Evolutionary conservation across 2,888 invertebrate species (phyloP).

Genomic region (Nymphalis polychloros): DNA sequence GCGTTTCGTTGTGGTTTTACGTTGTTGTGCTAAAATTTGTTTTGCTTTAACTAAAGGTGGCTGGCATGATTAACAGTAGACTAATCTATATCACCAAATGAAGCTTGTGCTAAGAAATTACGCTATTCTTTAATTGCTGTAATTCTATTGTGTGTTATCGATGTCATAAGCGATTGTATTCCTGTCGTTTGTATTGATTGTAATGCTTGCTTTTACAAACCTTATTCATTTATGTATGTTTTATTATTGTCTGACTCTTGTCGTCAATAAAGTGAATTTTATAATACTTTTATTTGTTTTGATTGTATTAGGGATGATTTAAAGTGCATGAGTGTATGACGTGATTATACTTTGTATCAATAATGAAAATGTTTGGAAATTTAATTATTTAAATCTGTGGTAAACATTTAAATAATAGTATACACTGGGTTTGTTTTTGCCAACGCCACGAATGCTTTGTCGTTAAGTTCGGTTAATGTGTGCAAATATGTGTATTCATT

Average conservation of each 20-base stretch:
- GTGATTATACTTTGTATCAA: no score
- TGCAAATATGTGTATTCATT: constrained; percentile 3
- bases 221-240: no score
- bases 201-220: background rate
- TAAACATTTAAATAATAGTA: background rate
- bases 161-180: background rate
- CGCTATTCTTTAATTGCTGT: background rate
- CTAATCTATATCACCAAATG: background rate
- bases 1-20: background rate
- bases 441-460: background rate
- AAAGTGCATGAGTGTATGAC: no score
- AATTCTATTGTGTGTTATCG: background rate
- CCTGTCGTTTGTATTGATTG: background rate
- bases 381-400: background rate
- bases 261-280: background rate
- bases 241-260: background rate
- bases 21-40: background rate
- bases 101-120: background rate
- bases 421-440: background rate
- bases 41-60: background rate
- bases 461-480: background rate
- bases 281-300: background rate
- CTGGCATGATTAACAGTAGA: background rate
- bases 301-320: no score
- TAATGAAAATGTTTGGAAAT: no score